Evolutionary conservation across 2,797 vertebrate species (phyloP).

Genomic region (Salarias fasciatus): DNA sequence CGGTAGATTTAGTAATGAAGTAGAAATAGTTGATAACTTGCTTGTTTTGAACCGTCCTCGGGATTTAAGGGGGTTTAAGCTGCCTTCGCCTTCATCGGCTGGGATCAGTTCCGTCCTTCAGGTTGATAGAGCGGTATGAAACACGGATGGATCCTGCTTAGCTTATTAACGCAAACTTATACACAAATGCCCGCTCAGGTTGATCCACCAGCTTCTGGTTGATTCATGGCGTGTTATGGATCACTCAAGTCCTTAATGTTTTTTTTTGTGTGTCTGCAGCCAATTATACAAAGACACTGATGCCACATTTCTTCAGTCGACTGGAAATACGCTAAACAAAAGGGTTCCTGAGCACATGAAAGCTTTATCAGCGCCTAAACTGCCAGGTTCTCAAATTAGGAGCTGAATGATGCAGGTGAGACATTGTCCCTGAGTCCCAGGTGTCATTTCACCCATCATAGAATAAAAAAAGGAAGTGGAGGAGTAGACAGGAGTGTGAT

Average conservation of each 20-base stretch:
- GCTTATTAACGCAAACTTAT: conserved; percentile 15
- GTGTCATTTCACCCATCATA: conserved; percentile 18
- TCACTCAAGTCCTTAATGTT: conserved; percentile 46
- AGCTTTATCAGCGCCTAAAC: conserved; percentile 44
- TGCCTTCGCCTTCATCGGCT: too few species aligned
- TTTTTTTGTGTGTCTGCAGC: conserved; percentile 47
- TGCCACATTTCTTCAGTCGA: conserved; percentile 48
- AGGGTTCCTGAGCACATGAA: conserved; percentile 35
- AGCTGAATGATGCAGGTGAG: conserved; percentile 50
- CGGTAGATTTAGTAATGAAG: too few species aligned
- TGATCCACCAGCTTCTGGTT: conserved; percentile 59
- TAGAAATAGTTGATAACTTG: too few species aligned
- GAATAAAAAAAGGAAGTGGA: neutral
- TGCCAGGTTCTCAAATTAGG: conserved; percentile 47
- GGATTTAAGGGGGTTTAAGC: too few species aligned
- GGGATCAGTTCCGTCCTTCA: too few species aligned
- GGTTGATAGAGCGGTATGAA: too few species aligned
- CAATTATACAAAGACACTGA: conserved; percentile 51
- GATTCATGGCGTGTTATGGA: conserved; percentile 64
- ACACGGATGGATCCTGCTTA: too few species aligned
- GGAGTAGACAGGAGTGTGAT: neutral
- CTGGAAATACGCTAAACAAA: conserved; percentile 53
- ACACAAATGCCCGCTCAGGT: conserved; percentile 34
- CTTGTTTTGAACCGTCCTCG: too few species aligned
- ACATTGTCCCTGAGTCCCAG: conserved; percentile 31